phyloP scores from a whole-genome alignment of 2,113 vertebrate species.

The Argyrosomus japonicus region DNA sequence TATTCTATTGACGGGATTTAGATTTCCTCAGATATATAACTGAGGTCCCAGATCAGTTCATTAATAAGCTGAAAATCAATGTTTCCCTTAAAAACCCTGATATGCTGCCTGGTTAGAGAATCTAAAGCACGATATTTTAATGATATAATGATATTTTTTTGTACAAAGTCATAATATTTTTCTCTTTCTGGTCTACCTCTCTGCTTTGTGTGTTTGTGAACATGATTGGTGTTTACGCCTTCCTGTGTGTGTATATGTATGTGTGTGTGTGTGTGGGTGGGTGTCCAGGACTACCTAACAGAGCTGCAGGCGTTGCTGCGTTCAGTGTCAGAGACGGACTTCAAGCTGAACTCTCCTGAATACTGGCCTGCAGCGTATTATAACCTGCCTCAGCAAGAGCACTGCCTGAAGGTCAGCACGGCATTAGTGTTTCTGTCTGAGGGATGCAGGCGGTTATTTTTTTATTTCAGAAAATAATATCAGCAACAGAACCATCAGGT shows the following conservation, averaged over 20 bases:
- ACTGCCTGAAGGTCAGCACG: conserved; percentile 91
- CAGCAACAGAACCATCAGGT: not conserved
- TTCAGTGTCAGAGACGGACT: conserved; percentile 90
- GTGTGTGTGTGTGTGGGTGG: conserved; percentile 70
- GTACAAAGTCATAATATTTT: not conserved
- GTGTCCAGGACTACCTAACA: conserved; percentile 89
- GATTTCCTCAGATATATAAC: not conserved
- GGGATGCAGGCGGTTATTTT: not conserved
- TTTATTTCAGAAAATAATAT: not conserved
- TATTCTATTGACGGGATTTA: not conserved
- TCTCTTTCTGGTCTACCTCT: conserved; percentile 15
- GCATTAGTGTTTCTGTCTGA: not conserved
- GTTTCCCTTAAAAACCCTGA: not conserved
- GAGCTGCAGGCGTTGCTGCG: conserved; percentile 90
- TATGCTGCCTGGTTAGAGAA: not conserved
- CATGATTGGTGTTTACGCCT: not conserved
- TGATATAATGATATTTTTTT: not conserved
- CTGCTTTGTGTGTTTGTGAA: conserved; percentile 31
- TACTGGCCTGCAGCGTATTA: conserved; percentile 90
- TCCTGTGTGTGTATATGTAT: conserved; percentile 19
- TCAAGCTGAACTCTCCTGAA: conserved; percentile 90
- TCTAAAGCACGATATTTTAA: too few species aligned
- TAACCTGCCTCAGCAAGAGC: conserved; percentile 91
- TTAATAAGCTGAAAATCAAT: not conserved
- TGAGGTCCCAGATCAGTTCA: conserved; percentile 4